Evolutionary conservation across 2,888 invertebrate genomes (phyloP).

Genomic region (Drosophila affinis): DNA sequence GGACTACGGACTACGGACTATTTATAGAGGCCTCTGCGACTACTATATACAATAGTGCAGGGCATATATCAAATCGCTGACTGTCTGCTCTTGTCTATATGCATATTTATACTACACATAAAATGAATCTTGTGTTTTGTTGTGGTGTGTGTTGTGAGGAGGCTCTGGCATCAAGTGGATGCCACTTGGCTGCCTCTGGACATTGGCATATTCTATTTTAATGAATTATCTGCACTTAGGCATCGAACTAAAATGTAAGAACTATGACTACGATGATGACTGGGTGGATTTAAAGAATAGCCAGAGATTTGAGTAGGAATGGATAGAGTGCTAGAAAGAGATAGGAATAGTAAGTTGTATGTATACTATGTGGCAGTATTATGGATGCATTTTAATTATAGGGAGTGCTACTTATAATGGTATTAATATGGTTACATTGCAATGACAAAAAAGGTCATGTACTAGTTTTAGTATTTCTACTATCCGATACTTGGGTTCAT

Average conservation of each 20-base stretch:
- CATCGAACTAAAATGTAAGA: conserved; percentile 62
- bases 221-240: conserved; percentile 76
- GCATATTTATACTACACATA: conserved; percentile 6
- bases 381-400: neutral
- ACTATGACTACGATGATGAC: conserved; percentile 46
- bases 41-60: conserved; percentile 43
- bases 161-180: conserved; percentile 42
- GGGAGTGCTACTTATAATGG: conserved; percentile 9
- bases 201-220: conserved; percentile 67
- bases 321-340: neutral
- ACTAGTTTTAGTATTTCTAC: neutral
- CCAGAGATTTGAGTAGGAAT: neutral
- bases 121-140: conserved; percentile 11
- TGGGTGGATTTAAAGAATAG: conserved; percentile 2
- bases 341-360: neutral
- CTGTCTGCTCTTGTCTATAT: conserved; percentile 41
- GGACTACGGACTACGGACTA: conserved; percentile 47
- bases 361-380: no score
- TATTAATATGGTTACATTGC: conserved; percentile 23
- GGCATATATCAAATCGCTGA: conserved; percentile 58
- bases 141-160: conserved; percentile 13
- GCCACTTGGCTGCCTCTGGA: conserved; percentile 63
- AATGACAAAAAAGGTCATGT: conserved; percentile 18
- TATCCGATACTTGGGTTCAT: neutral
- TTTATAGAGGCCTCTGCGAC: conserved; percentile 50